A percentile compares a stretch with the other conserved stretches of the same genome.
These are phyloP conservation scores for Chaetoderma sp. DNA, from an alignment of 2,888 invertebrate species.

Conservation along the genomic window DNA sequence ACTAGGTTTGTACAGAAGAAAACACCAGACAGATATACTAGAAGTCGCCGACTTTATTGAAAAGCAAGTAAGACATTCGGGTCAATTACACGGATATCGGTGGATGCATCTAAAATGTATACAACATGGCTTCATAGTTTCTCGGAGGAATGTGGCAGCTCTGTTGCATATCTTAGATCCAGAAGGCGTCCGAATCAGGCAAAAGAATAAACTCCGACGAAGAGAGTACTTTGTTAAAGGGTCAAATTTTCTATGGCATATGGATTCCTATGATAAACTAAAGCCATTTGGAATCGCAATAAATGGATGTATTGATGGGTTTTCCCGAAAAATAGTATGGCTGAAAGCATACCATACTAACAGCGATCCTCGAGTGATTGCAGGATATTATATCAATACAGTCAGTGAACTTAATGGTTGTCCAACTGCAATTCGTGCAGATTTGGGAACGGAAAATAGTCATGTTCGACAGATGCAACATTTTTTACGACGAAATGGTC, in stretches of 20 bases:
- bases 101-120: not conserved
- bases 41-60: not conserved
- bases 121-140: no score
- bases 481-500: not conserved
- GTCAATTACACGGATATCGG: not conserved
- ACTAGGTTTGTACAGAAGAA: not conserved
- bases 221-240: not conserved
- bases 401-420: not conserved
- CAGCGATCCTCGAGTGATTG: slow-evolving; percentile 25
- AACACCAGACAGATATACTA: not conserved
- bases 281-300: no score
- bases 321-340: slow-evolving; percentile 33
- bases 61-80: not conserved
- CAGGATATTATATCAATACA: slow-evolving; percentile 3
- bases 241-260: slow-evolving; percentile 3
- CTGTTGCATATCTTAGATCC: not conserved
- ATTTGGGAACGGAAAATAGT: slow-evolving; percentile 7
- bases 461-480: slow-evolving; percentile 12
- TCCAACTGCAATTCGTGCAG: not conserved
- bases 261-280: not conserved
- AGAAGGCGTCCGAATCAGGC: not conserved
- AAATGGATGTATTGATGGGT: slow-evolving; percentile 38
- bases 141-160: not conserved
- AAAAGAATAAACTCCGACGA: not conserved
- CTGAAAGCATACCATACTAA: slow-evolving; percentile 28